Conservation (phyloP, 2,888 invertebrate genomes). For the Pomacea canaliculata region DNA sequence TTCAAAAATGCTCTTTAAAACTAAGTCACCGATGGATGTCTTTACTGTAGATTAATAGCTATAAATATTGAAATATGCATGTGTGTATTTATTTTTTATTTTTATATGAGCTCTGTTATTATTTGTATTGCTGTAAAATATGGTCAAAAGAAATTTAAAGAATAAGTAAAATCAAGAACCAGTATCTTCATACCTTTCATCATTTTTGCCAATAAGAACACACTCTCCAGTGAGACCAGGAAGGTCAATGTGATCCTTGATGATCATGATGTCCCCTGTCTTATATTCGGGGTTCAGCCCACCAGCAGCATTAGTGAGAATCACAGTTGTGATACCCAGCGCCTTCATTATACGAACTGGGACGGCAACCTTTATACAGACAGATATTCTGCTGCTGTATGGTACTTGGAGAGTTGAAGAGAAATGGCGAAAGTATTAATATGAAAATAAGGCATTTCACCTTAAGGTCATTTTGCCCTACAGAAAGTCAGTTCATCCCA, state of each 20-base stretch:
- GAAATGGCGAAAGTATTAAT: background rate
- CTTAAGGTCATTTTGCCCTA: too few species aligned
- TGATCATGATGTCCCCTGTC: slow-evolving; percentile 96
- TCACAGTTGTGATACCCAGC: slow-evolving; percentile 87
- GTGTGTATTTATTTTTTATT: too few species aligned
- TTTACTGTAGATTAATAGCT: too few species aligned
- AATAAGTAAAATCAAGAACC: too few species aligned
- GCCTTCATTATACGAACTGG: slow-evolving; percentile 97
- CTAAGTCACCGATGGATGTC: too few species aligned
- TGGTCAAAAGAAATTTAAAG: too few species aligned
- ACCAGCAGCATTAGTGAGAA: slow-evolving; percentile 97
- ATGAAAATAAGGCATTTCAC: background rate
- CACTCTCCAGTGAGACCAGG: slow-evolving; percentile 96
- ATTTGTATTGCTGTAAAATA: too few species aligned
- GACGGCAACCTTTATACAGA: slow-evolving; percentile 82
- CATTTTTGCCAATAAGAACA: slow-evolving; percentile 92
- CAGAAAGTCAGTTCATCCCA: too few species aligned
- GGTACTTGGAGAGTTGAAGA: background rate
- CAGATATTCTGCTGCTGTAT: too few species aligned
- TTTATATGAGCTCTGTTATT: too few species aligned
- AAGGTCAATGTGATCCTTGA: slow-evolving; percentile 97
- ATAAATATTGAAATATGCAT: too few species aligned
- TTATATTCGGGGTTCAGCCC: slow-evolving; percentile 89
- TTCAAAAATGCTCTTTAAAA: too few species aligned
- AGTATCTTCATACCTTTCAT: slow-evolving; percentile 76